These are phyloP conservation scores for Brachyistius frenatus DNA, from an alignment of 2,113 vertebrate species.

Conservation along the genomic window DNA sequence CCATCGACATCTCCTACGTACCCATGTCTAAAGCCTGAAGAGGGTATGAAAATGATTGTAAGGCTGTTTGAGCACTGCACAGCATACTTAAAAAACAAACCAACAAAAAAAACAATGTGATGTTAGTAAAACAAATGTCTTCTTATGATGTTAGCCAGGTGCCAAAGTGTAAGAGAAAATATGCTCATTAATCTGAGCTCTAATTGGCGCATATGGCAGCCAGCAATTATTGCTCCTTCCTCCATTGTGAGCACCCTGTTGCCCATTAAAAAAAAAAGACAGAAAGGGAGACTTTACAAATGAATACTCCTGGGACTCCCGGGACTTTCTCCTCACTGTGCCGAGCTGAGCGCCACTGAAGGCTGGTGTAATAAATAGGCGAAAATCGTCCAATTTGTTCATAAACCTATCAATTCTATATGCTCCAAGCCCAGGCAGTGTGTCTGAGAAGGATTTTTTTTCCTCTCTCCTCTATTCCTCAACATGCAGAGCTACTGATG, in stretches of 20 bases:
- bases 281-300: conserved; percentile 60
- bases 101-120: background rate
- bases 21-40: too few species aligned
- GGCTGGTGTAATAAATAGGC: conserved; percentile 59
- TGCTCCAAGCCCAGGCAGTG: conserved; percentile 25
- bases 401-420: conserved; percentile 44
- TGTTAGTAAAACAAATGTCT: background rate
- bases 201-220: conserved; percentile 70
- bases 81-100: background rate
- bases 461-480: conserved; percentile 24
- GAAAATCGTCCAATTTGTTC: conserved; percentile 55
- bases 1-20: conserved; percentile 5
- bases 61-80: background rate
- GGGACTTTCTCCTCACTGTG: conserved; percentile 52
- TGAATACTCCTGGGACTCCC: conserved; percentile 64
- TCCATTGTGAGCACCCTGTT: conserved; percentile 48
- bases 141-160: conserved; percentile 49
- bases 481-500: conserved; percentile 16
- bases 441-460: conserved; percentile 23
- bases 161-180: conserved; percentile 52
- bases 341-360: conserved; percentile 45
- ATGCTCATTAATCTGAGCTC: conserved; percentile 59
- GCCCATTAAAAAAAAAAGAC: conserved; percentile 59
- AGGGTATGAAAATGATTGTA: background rate
- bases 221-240: conserved; percentile 58